Conservation (phyloP, 2,797 vertebrate species). For the Tolypeutes matacus region DNA sequence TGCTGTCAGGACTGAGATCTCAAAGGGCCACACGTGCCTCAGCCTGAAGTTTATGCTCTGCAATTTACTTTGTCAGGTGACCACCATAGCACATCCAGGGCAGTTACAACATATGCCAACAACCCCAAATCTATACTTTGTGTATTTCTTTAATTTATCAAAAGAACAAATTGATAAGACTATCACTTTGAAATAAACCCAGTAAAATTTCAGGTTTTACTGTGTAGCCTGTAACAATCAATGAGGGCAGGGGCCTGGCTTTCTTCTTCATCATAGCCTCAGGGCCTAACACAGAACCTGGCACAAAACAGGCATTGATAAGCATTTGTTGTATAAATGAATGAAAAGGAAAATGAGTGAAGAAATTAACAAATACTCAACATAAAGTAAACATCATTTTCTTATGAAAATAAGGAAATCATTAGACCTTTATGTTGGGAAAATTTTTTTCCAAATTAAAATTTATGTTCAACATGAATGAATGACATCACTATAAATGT, state of each 20-base stretch:
- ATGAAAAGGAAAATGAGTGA: background rate
- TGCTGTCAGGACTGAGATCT: background rate
- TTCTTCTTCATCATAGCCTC: background rate
- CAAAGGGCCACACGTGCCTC: accelerated
- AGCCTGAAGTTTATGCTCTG: accelerated
- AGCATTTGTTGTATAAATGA: background rate
- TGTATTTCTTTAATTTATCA: background rate
- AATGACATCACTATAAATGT: accelerated
- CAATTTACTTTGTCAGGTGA: background rate
- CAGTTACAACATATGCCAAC: accelerated
- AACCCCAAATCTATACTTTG: too few species aligned
- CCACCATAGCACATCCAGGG: background rate
- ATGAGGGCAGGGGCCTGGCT: too few species aligned
- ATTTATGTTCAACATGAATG: accelerated
- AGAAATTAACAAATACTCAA: background rate
- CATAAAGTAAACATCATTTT: background rate
- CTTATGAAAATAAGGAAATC: background rate
- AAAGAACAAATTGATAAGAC: background rate
- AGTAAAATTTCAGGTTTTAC: background rate
- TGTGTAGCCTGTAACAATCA: background rate
- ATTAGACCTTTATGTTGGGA: background rate
- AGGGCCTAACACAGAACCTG: background rate
- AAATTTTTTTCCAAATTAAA: background rate
- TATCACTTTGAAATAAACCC: background rate
- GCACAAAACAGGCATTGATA: background rate